Base-by-base conservation (phyloP, 2,113 vertebrate genomes). In the Boulengeromyrus knoepffleri region DNA sequence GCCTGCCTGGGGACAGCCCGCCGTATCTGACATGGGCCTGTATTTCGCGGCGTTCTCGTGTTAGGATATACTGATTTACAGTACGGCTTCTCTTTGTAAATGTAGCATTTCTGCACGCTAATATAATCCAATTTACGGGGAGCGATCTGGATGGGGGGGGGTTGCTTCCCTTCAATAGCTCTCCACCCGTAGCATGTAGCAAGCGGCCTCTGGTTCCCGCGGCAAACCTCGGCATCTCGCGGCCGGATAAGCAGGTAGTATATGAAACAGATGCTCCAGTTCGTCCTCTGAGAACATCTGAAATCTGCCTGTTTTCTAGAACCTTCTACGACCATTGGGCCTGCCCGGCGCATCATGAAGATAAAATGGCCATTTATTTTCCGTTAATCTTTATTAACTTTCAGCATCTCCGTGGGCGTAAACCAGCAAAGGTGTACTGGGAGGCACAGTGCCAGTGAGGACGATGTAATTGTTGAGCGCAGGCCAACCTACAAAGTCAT, bases 1-100 rank as follows among this genome's bases (percentile, higher is more conserved):
- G 13, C 36, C 49, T 53, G 36, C 47, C 49, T 56, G n/a, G 50
- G 93, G 92, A 93, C 89, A 87, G 87, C 91, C 91, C 62, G 89
- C 88, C 91, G 92, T 85, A 47, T 21, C 17, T 46, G 39, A 47
- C 91, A 91, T 94, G 94, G 93, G 92, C 90, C 91, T 39, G 31
- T 90, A 88, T 93, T 93, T 91, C 27, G 88, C 89, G 66, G 50
- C 89, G 86, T 90, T 90, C 77, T 88, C 80, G 27, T 39, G 90
- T 87, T 86, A 58, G 53, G 77, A 77, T 88, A 52, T 50, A 84
- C 88, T 89, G 46, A 90, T 88, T 90, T 27, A 56, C 89, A 90
- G 85, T 85, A 58, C 83, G 66, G 91, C 88, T 80, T 27, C 50
- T 77, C 31, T 49, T 66, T 90, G 24, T 31, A 62, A 27, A 39